Evolutionary conservation across 2,797 vertebrate species (phyloP).

Genomic region (Xenopus petersii): DNA sequence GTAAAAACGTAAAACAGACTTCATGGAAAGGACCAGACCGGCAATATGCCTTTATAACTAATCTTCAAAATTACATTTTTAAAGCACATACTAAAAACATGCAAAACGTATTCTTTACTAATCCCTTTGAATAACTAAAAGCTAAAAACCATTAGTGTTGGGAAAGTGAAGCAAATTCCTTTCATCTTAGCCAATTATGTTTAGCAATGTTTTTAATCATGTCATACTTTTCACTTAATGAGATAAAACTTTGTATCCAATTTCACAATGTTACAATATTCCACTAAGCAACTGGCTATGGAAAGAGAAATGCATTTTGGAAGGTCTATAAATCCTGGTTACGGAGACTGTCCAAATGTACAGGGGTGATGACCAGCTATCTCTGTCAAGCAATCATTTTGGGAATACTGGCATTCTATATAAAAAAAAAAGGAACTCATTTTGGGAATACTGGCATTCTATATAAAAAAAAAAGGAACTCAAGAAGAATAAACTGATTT

Average conservation of each 20-base stretch:
- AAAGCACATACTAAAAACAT: no score
- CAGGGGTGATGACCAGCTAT: constrained; percentile 4
- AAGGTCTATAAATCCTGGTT: constrained; percentile 1
- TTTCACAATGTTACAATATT: background rate
- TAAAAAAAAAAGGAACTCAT: no score
- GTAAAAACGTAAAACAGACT: no score
- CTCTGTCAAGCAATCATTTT: background rate
- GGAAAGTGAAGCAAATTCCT: constrained; percentile 1
- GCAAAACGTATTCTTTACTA: no score
- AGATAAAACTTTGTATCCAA: constrained; percentile 15
- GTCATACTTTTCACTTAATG: constrained; percentile 19
- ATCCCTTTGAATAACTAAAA: no score
- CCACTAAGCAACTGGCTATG: background rate
- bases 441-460: no score
- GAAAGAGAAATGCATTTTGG: constrained; percentile 3
- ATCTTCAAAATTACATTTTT: no score
- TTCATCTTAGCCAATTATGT: constrained; percentile 9
- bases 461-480: no score
- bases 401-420: no score
- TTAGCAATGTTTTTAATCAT: constrained; percentile 18
- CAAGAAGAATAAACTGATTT: no score
- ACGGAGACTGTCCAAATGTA: background rate
- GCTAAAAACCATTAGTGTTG: background rate
- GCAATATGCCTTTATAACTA: no score
- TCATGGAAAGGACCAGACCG: no score